Evolutionary conservation across 2,888 invertebrate genomes (phyloP).

Genomic region (Antheraea yamamai): DNA sequence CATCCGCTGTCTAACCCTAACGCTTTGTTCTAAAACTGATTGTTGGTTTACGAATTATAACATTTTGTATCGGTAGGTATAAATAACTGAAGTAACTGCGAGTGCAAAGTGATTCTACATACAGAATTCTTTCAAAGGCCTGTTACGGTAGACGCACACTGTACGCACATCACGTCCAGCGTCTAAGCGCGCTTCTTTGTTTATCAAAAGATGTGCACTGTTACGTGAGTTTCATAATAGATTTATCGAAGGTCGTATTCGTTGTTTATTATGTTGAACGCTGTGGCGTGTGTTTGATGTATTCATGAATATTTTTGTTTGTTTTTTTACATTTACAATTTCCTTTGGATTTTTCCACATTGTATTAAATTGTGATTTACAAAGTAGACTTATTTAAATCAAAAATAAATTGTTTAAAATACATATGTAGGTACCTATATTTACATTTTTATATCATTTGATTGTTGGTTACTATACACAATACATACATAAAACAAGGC

Average conservation of each 20-base stretch:
- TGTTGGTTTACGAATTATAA: slow-evolving; percentile 25
- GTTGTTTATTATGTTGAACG: neutral
- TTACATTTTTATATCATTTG: too few relatives aligned
- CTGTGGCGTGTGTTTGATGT: neutral
- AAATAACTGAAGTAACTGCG: slow-evolving; percentile 19
- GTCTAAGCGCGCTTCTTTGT: slow-evolving; percentile 13
- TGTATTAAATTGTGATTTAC: neutral
- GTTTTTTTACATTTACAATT: slow-evolving; percentile 2
- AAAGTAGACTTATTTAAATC: neutral
- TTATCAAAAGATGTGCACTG: slow-evolving; percentile 11
- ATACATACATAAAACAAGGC: too few relatives aligned
- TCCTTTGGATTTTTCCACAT: neutral
- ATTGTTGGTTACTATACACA: too few relatives aligned
- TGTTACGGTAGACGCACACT: slow-evolving; percentile 17
- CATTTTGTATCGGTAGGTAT: slow-evolving; percentile 13
- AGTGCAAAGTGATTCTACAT: slow-evolving; percentile 34
- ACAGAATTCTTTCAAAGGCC: slow-evolving; percentile 28
- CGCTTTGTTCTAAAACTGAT: slow-evolving; percentile 23
- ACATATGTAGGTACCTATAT: neutral
- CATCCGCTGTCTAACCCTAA: slow-evolving; percentile 17
- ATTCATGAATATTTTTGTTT: neutral
- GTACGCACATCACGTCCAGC: slow-evolving; percentile 17
- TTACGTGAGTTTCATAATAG: slow-evolving; percentile 6
- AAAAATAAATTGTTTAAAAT: slow-evolving; percentile 10
- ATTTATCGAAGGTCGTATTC: neutral